phyloP scores from a whole-genome alignment of 2,797 vertebrate species.

The Acipenser transmontanus region DNA sequence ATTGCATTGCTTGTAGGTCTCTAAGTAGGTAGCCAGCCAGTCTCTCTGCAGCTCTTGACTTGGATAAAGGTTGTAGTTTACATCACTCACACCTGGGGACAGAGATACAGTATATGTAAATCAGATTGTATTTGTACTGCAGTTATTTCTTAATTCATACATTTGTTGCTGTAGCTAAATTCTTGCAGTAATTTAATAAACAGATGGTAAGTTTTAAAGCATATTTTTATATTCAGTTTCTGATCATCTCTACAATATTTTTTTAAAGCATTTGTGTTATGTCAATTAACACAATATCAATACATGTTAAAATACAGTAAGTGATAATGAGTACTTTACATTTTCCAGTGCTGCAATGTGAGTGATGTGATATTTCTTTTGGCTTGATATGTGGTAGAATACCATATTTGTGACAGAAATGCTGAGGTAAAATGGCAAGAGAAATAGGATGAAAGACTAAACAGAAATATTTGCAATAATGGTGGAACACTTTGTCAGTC shows the following conservation, averaged over 20 bases:
- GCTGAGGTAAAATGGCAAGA: too few relatives aligned
- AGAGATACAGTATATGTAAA: too few relatives aligned
- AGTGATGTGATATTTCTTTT: too few relatives aligned
- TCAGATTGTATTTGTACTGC: too few relatives aligned
- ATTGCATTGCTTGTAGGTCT: constrained; percentile 50
- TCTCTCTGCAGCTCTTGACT: constrained; percentile 65
- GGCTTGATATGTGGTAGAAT: too few relatives aligned
- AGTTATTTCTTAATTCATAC: too few relatives aligned
- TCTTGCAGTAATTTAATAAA: background rate
- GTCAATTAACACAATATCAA: constrained; percentile 8
- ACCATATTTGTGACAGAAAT: too few relatives aligned
- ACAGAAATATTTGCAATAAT: too few relatives aligned
- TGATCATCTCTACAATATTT: constrained; percentile 2
- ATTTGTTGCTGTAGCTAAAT: too few relatives aligned
- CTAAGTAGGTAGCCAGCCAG: constrained; percentile 69
- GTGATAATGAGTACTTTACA: constrained; percentile 3
- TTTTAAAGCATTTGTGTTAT: background rate
- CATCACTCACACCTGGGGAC: constrained; percentile 56
- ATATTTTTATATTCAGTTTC: background rate
- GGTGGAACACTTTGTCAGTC: too few relatives aligned
- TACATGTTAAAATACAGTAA: constrained; percentile 4
- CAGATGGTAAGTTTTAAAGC: background rate
- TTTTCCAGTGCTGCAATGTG: too few relatives aligned
- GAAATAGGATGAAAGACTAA: too few relatives aligned
- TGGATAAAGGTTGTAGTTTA: constrained; percentile 70